A percentile compares a stretch with the other conserved stretches of the same genome.
Evolutionary conservation across 2,797 vertebrate species (phyloP).

Genomic region (Gymnoscopelus microlampas): DNA sequence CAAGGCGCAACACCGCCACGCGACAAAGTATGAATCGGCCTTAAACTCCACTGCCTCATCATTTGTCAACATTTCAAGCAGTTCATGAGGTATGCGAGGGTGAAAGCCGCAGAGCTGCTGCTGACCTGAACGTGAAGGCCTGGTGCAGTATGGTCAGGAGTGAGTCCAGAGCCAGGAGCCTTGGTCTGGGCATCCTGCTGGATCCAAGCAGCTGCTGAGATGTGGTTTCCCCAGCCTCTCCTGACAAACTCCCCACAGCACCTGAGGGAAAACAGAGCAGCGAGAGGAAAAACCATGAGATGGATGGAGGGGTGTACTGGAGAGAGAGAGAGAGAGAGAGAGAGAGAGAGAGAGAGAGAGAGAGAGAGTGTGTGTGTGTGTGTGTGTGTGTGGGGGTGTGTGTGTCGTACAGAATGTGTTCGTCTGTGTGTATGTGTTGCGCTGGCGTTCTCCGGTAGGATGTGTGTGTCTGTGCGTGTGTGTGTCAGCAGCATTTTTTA

Average conservation of each 20-base stretch:
- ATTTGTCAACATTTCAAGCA: constrained; percentile 11
- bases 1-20: too few relatives aligned
- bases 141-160: constrained; percentile 3
- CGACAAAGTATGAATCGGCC: too few relatives aligned
- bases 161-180: background rate
- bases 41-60: too few relatives aligned
- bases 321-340: constrained; percentile 50
- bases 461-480: background rate
- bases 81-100: constrained; percentile 36
- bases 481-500: too few relatives aligned
- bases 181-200: constrained; percentile 3
- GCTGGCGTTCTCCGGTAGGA: too few relatives aligned
- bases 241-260: constrained; percentile 55
- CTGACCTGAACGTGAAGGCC: constrained; percentile 25
- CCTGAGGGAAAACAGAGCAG: constrained; percentile 69
- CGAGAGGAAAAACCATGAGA: constrained; percentile 59
- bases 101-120: constrained; percentile 43
- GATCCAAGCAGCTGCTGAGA: constrained; percentile 62
- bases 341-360: constrained; percentile 56
- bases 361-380: constrained; percentile 28
- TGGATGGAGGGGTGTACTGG: background rate
- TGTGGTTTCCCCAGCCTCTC: constrained; percentile 66
- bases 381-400: background rate
- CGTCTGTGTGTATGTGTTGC: too few relatives aligned
- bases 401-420: too few relatives aligned